Conservation (phyloP, 2,888 invertebrate species). For the Ectemnius lituratus region DNA sequence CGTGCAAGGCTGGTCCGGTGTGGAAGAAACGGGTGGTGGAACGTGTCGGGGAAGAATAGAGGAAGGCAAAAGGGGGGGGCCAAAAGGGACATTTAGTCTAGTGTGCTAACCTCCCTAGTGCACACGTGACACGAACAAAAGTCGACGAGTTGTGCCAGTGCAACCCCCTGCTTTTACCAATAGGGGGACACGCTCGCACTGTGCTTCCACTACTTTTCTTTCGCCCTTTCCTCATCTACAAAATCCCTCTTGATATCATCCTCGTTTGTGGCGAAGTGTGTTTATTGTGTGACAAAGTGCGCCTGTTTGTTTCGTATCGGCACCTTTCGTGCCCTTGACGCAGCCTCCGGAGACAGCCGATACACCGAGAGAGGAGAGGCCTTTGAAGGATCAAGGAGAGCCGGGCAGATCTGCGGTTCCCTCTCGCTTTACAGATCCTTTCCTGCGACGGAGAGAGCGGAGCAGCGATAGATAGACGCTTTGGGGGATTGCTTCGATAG, state of each 20-base stretch:
- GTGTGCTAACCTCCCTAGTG: background rate
- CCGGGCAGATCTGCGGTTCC: too few species aligned
- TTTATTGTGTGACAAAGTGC: slow-evolving; percentile 5
- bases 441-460: background rate
- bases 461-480: slow-evolving; percentile 36
- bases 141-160: background rate
- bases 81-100: slow-evolving; percentile 6
- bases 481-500: slow-evolving; percentile 46
- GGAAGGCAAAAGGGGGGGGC: slow-evolving; percentile 11
- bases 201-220: background rate
- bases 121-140: slow-evolving; percentile 4
- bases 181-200: background rate
- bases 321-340: background rate
- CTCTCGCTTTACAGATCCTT: too few species aligned
- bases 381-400: background rate
- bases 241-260: too few species aligned
- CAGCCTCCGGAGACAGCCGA: too few species aligned
- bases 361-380: background rate
- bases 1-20: background rate
- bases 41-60: slow-evolving; percentile 20
- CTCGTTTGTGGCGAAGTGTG: slow-evolving; percentile 1
- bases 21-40: slow-evolving; percentile 9
- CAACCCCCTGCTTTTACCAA: background rate
- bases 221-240: background rate
- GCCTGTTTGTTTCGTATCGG: background rate